Evolutionary conservation across 2,113 vertebrate genomes (phyloP).

Genomic region (Entelurus aequoreus): DNA sequence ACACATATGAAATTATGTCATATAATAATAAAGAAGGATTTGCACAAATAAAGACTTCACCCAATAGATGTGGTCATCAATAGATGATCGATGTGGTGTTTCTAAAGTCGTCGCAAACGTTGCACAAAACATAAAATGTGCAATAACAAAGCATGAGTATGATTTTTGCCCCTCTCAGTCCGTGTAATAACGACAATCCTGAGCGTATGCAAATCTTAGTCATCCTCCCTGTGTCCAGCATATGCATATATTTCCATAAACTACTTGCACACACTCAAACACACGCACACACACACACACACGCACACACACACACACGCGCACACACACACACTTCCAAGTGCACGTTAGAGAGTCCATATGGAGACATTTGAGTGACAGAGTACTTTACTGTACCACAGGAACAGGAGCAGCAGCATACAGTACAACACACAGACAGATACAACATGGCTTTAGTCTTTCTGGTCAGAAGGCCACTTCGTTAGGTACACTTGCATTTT

Average conservation of each 20-base stretch:
- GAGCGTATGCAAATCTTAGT: constrained; percentile 26
- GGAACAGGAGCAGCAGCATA: constrained; percentile 38
- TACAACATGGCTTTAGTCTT: constrained; percentile 57
- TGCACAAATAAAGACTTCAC: too few species aligned
- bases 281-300: not conserved
- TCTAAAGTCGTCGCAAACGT: too few species aligned
- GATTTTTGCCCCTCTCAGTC: not conserved
- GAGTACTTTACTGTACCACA: constrained; percentile 53
- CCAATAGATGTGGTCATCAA: too few species aligned
- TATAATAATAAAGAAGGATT: too few species aligned
- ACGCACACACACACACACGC: constrained; percentile 6
- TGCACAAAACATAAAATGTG: too few species aligned
- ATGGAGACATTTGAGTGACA: constrained; percentile 28
- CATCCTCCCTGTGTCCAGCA: constrained; percentile 21
- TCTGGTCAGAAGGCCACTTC: constrained; percentile 16
- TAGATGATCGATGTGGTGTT: too few species aligned
- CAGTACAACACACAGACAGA: constrained; percentile 40
- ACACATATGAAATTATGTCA: too few species aligned
- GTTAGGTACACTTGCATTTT: not conserved
- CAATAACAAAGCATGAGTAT: too few species aligned
- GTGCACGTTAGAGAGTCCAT: constrained; percentile 12
- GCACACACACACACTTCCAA: not conserved
- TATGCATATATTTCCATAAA: constrained; percentile 30
- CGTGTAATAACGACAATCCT: constrained; percentile 19
- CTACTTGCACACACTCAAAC: not conserved